Base-by-base conservation (phyloP, 2,888 invertebrate genomes). In the Empis stercorea region DNA sequence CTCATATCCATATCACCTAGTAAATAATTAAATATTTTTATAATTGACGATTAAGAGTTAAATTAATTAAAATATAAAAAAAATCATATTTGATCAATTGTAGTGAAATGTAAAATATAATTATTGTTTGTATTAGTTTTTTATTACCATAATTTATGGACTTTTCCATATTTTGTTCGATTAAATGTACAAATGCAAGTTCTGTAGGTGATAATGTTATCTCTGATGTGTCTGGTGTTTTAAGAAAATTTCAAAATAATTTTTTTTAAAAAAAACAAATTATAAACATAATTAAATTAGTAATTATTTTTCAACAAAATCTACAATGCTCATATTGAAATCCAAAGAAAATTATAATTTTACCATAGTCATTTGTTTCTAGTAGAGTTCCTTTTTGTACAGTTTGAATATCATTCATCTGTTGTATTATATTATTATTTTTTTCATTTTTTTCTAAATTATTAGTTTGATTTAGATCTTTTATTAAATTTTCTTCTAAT, bases 1-100 rank as follows among this genome's bases (percentile, higher is more conserved):
- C 38, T 27, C 46, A 43, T 43, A 38, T 46, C 41, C 34, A 36
- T 6, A 17, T 46, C 46, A 34, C 36, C 46, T 46, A 23, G 34
- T 32, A 14, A 40, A 45, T n/a, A n/a, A 34, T n/a, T 34, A 34
- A n/a, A 16, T 2, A 37, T n/a, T n/a, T n/a, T n/a, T n/a, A n/a
- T n/a, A n/a, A n/a, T n/a, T n/a, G n/a, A n/a, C n/a, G n/a, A n/a
- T n/a, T n/a, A n/a, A n/a, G n/a, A n/a, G n/a, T n/a, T n/a, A n/a
- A n/a, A 15, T 10, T 16, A 14, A 36, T 7, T 37, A 15, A 14
- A 9, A 9, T 37, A 16, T 37, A 10, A 37, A 16, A 37, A 37
- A 37, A 15, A 37, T 10, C 16, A 16, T 16, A 37, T 10, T 14
- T 15, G 10, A 16, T 16, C 14, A 16, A n/a, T 16, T 15, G 23